Conservation (phyloP, 2,888 invertebrate genomes). For the Perizoma flavofasciatum region DNA sequence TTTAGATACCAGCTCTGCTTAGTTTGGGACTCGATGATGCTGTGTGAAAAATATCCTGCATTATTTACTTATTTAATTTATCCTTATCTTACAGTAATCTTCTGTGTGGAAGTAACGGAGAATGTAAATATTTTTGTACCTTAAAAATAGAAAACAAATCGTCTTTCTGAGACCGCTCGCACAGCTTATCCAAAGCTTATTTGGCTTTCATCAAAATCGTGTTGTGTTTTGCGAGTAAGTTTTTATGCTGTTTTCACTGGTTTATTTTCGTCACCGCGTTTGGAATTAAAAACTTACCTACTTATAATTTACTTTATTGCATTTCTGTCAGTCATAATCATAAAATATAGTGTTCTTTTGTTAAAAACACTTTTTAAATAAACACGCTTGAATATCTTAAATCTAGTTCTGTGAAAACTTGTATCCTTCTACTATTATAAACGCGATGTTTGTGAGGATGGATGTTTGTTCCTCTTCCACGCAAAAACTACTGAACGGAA, state of each 20-base stretch:
- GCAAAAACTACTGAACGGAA: no score
- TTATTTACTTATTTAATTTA: no score
- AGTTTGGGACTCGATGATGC: no score
- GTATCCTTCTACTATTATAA: no score
- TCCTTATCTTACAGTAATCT: slow-evolving; percentile 23
- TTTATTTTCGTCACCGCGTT: slow-evolving; percentile 25
- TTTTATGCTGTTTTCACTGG: slow-evolving; percentile 23
- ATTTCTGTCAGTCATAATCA: no score
- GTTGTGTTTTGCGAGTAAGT: slow-evolving; percentile 23
- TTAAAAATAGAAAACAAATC: slow-evolving; percentile 30
- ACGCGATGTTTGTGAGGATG: no score
- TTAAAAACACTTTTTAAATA: neutral
- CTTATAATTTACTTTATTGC: neutral
- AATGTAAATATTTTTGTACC: slow-evolving; percentile 26
- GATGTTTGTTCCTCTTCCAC: no score
- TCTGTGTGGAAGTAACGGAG: slow-evolving; percentile 8
- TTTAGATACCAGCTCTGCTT: no score
- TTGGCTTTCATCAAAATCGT: slow-evolving; percentile 36
- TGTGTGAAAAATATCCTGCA: no score
- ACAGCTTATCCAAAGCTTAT: slow-evolving; percentile 30
- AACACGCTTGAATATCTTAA: no score
- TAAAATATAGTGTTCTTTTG: no score
- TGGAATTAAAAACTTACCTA: slow-evolving; percentile 23
- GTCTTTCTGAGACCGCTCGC: slow-evolving; percentile 22
- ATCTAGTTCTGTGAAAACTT: no score